Percentiles rank a stretch among this genome's conserved stretches.
Conservation (phyloP, 2,888 invertebrate species). For the Melinaea menophilus region DNA sequence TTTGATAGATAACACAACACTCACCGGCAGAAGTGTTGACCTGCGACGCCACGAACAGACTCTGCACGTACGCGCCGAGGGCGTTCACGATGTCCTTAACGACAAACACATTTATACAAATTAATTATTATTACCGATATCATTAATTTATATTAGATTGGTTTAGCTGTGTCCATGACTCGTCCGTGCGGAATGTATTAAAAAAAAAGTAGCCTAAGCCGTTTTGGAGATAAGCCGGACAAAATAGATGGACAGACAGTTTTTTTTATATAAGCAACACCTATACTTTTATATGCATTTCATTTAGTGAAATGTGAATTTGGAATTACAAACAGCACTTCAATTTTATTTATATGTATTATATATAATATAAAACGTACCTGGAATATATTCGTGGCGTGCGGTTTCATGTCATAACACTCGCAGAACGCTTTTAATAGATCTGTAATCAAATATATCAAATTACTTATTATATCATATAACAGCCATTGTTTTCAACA, state of each 20-base stretch:
- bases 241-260: too few species aligned
- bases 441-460: constrained; percentile 53
- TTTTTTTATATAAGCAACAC: too few species aligned
- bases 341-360: too few species aligned
- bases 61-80: constrained; percentile 95
- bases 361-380: background rate
- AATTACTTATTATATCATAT: background rate
- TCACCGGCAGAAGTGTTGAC: constrained; percentile 73
- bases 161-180: too few species aligned
- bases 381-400: constrained; percentile 94
- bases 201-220: too few species aligned
- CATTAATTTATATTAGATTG: too few species aligned
- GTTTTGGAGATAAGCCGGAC: too few species aligned
- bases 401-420: constrained; percentile 96
- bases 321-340: too few species aligned
- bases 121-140: too few species aligned
- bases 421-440: constrained; percentile 94
- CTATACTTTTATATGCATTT: too few species aligned
- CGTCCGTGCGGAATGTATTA: too few species aligned
- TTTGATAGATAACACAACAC: constrained; percentile 25
- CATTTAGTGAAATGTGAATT: too few species aligned
- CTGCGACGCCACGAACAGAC: constrained; percentile 87
- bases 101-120: background rate
- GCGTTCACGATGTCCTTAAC: constrained; percentile 91
- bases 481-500: background rate